These are phyloP conservation scores for Sebastolobus altivelis DNA, from an alignment of 2,797 vertebrate genomes.

Conservation along the genomic window DNA sequence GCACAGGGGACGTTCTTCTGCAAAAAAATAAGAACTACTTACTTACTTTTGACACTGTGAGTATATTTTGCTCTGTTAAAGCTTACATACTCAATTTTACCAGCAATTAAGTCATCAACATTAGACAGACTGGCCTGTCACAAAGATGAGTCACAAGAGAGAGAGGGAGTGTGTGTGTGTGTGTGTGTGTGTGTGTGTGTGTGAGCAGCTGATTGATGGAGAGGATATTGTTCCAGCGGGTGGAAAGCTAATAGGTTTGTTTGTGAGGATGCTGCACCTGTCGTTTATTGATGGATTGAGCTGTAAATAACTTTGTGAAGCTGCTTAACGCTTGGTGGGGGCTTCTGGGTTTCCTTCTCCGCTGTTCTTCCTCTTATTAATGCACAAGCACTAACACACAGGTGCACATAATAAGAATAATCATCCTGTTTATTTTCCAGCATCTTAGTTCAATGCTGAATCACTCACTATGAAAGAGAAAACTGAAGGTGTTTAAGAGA, in stretches of 20 bases:
- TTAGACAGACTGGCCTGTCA: background rate
- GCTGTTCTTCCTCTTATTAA: slow-evolving; percentile 10
- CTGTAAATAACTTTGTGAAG: slow-evolving; percentile 79
- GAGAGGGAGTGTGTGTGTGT: slow-evolving; percentile 7
- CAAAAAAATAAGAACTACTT: too few relatives aligned
- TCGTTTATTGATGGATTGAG: slow-evolving; percentile 77
- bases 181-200: slow-evolving; percentile 13
- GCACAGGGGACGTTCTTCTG: background rate
- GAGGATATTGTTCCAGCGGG: slow-evolving; percentile 75
- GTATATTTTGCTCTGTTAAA: too few relatives aligned
- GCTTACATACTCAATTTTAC: too few relatives aligned
- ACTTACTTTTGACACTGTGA: too few relatives aligned
- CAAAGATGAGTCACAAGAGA: background rate
- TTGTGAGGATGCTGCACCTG: slow-evolving; percentile 81
- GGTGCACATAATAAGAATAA: background rate
- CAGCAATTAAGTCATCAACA: background rate
- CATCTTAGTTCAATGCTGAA: background rate
- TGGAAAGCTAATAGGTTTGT: slow-evolving; percentile 80
- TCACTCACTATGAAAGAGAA: background rate
- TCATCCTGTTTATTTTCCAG: background rate
- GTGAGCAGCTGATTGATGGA: slow-evolving; percentile 42
- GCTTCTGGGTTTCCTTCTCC: slow-evolving; percentile 33
- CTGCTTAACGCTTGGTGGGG: slow-evolving; percentile 51
- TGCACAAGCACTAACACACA: slow-evolving; percentile 18
- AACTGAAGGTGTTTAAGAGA: slow-evolving; percentile 6